These are phyloP conservation scores for Sapayoa aenigma DNA, from an alignment of 2,113 vertebrate genomes.

Conservation along the genomic window DNA sequence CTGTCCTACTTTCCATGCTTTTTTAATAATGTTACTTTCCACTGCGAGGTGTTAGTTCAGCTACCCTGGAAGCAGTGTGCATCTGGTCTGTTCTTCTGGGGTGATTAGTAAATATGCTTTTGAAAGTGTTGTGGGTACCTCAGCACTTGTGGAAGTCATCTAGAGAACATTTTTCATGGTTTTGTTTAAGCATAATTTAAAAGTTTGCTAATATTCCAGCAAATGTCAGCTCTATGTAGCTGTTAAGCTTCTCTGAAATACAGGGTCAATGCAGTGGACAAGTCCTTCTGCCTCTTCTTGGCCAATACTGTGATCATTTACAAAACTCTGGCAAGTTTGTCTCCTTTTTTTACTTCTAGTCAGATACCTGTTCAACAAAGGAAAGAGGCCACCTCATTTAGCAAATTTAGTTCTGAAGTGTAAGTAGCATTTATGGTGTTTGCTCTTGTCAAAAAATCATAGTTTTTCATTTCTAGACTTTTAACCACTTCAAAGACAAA, in stretches of 20 bases:
- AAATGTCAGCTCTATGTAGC: not conserved
- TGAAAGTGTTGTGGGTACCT: not conserved
- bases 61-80: not conserved
- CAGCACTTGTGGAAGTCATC: not conserved
- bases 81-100: not conserved
- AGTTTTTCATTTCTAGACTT: not conserved
- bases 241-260: not conserved
- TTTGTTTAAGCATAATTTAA: not conserved
- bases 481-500: not conserved
- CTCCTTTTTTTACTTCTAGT: not conserved
- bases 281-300: not conserved
- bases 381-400: not conserved
- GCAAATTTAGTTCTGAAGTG: not conserved
- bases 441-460: not conserved
- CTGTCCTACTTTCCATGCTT: not conserved
- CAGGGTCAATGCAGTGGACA: not conserved
- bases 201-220: not conserved
- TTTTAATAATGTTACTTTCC: not conserved
- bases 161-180: not conserved
- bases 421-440: not conserved
- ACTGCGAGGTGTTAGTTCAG: not conserved
- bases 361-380: not conserved
- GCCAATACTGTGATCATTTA: not conserved
- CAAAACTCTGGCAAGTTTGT: not conserved
- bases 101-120: not conserved